Evolutionary conservation across 2,113 vertebrate species (phyloP), one percentile per base, ranked within the genome.

Genomic region (Agelaius phoeniceus): DNA sequence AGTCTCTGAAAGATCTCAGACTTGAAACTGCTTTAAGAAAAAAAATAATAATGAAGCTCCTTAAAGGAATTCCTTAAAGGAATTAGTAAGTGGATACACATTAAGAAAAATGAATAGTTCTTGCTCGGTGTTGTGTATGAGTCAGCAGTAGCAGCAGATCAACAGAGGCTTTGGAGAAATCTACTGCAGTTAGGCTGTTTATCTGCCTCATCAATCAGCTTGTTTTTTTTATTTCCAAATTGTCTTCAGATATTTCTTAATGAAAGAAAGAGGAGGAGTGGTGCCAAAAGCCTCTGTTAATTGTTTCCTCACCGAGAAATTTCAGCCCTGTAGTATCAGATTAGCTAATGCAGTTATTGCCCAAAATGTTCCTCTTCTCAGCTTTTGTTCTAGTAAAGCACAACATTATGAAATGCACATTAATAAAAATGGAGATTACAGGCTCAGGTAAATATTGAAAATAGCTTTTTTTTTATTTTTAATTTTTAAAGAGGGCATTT

Each of bases 261-360:
- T 73, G 54, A 90, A 89, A 59, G 28, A 65, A 65, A 52, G 30
- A 79, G 43, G n/a, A 73, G 54, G 48, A 71, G 16, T 57, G 26
- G 35, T 88, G 85, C 73, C 89, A 81, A 89, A 93, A 67, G 11
- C 43, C 54, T 95, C 49, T 78, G 43, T 67, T 93, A 75, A 86
- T 87, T 92, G 59, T 93, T 84, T 95, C 43, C 89, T 80, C 0
- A 0, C 55, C 1, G 5, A 87, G 35, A 84, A 77, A 55, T 84
- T 83, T 88, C 69, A 77, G 20, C 35, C 31, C 21, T 0, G 0
- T 67, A 24, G 18, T 69, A 58, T 67, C 33, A 76, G 54, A 76
- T 91, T 65, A 93, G 55, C 80, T 89, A 69, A 89, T 72, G 81
- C 57, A 43, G 23, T 68, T 90, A 30, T 8, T 91, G 66, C 54